Percentiles rank a stretch among this genome's conserved stretches.
Evolutionary conservation across 2,113 vertebrate species (phyloP).

Genomic region (Sitta europaea): DNA sequence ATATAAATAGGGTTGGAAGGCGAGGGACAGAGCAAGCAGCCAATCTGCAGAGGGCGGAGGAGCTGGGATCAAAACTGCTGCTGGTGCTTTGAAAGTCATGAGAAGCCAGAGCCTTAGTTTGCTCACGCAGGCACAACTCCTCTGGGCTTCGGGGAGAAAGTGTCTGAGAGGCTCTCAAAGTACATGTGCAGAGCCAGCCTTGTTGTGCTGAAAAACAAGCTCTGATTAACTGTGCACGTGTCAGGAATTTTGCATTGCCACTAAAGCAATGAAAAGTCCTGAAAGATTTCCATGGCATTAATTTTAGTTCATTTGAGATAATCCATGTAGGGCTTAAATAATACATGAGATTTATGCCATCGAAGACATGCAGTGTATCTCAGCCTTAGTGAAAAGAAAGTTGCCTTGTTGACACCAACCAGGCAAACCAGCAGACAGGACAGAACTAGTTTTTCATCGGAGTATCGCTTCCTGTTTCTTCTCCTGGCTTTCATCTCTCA

Average conservation of each 20-base stretch:
- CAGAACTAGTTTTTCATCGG: not conserved
- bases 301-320: constrained; percentile 31
- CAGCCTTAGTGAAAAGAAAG: not conserved
- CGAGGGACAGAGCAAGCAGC: not conserved
- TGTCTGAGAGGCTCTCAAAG: not conserved
- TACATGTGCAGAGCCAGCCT: not conserved
- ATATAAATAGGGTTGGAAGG: constrained; percentile 13
- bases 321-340: constrained; percentile 48
- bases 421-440: not conserved
- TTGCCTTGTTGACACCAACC: constrained; percentile 33
- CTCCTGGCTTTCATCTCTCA: constrained; percentile 26
- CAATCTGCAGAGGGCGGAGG: not conserved
- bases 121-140: not conserved
- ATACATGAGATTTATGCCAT: constrained; percentile 42
- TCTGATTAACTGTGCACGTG: constrained; percentile 23
- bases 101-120: constrained; percentile 15
- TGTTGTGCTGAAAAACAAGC: not conserved
- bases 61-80: constrained; percentile 24
- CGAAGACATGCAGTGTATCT: not conserved
- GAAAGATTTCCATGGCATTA: constrained; percentile 29
- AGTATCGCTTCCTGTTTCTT: constrained; percentile 25
- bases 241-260: not conserved
- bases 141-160: constrained; percentile 7
- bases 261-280: constrained; percentile 3
- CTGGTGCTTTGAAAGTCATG: not conserved